These are phyloP conservation scores for Chiropotes sagulatus DNA, from an alignment of 2,797 vertebrate species.

Conservation along the genomic window DNA sequence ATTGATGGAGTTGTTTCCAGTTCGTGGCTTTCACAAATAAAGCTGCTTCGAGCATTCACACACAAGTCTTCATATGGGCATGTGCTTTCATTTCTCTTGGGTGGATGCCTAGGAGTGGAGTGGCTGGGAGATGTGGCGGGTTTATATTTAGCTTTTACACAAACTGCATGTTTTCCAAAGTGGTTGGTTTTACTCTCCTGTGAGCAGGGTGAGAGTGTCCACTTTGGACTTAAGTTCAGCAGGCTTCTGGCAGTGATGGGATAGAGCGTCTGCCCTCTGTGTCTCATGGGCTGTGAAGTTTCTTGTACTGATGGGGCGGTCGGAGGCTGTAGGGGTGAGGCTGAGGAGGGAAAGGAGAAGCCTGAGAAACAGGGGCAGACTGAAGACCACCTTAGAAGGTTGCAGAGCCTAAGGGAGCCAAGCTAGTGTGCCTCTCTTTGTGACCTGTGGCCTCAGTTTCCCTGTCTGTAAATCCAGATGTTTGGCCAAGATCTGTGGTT, in stretches of 20 bases:
- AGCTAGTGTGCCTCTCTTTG: not conserved
- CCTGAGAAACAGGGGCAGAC: not conserved
- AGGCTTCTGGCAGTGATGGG: not conserved
- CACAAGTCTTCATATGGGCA: rapidly evolving
- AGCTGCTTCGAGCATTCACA: rapidly evolving
- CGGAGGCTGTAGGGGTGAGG: not conserved
- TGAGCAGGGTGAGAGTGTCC: not conserved
- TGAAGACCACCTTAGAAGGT: not conserved
- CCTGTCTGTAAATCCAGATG: too few species aligned
- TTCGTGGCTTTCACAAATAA: not conserved
- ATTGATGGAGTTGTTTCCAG: not conserved
- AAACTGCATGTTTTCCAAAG: not conserved
- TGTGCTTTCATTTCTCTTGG: rapidly evolving
- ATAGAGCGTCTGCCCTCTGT: rapidly evolving
- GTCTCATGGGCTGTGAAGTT: not conserved
- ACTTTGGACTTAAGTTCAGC: not conserved
- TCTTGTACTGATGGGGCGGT: not conserved
- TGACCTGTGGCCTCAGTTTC: not conserved
- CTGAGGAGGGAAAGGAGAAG: not conserved
- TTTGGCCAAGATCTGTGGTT: not conserved
- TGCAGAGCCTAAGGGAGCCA: not conserved
- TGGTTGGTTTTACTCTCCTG: rapidly evolving
- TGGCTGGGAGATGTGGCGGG: not conserved
- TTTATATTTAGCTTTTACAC: rapidly evolving
- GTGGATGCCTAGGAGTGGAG: not conserved